Evolutionary conservation across 2,888 invertebrate genomes (phyloP).

Genomic region (Sphaerophoria taeniata): DNA sequence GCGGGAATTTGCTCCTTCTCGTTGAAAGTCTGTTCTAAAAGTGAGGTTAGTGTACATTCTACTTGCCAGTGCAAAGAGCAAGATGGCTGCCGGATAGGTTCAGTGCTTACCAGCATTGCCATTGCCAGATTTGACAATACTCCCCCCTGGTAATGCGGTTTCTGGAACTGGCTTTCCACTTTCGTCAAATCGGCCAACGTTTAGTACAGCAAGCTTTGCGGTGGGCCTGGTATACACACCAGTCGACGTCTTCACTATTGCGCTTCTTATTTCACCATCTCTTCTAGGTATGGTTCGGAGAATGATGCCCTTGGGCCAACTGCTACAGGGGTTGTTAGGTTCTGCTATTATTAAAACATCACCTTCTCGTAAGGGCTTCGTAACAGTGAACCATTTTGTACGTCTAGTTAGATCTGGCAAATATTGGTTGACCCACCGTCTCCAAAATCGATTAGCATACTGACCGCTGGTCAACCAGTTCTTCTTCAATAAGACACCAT

Average conservation of each 20-base stretch:
- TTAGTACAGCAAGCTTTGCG: not conserved
- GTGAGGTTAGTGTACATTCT: too few species aligned
- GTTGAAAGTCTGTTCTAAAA: too few species aligned
- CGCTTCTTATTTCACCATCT: constrained; percentile 28
- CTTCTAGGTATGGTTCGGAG: constrained; percentile 7
- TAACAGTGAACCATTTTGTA: constrained; percentile 3
- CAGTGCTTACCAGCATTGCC: not conserved
- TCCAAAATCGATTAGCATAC: constrained; percentile 66
- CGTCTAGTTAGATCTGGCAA: constrained; percentile 15
- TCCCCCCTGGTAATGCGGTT: not conserved
- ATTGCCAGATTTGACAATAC: not conserved
- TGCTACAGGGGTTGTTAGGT: constrained; percentile 51
- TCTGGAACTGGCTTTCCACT: constrained; percentile 14
- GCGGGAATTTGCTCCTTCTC: too few species aligned
- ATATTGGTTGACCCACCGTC: constrained; percentile 63
- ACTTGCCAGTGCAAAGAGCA: too few species aligned
- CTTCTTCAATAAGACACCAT: constrained; percentile 9
- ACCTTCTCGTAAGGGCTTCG: constrained; percentile 33
- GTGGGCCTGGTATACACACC: constrained; percentile 16
- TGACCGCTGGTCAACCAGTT: constrained; percentile 39
- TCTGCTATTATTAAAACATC: constrained; percentile 68
- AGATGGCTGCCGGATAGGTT: too few species aligned
- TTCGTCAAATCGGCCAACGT: constrained; percentile 22
- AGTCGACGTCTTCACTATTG: constrained; percentile 2
- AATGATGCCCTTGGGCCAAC: constrained; percentile 33